Base-by-base conservation (phyloP, 1,140 invertebrate species). In the Rhyacophila brunnea region DNA sequence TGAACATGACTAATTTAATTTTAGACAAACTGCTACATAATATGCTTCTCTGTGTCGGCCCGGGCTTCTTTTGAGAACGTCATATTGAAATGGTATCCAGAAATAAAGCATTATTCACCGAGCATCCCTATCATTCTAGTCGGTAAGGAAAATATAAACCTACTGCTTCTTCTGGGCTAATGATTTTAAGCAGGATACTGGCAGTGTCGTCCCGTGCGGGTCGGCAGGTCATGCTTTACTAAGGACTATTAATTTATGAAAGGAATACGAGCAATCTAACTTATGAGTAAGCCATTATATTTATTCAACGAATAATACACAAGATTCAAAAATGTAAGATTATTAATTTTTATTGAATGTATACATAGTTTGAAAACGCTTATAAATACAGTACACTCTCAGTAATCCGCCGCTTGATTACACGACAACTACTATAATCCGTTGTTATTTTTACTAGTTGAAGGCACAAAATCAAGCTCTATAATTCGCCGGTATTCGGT, bases 11-110 rank as follows among this genome's bases (percentile, higher is more conserved):
- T 45, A 66, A 64, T 70, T 67, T 65, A 58, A 45, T 84, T 87
- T 58, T 79, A 94, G 92, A 93, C 91, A 13, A 85, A 91, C 69
- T 93, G 91, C 67, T 94, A 93, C 76, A 82, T 92, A 56, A 80
- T 97, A 34, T 98, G 95, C 74, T 98, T 92, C 78, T 93, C 92
- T 15, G 86, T 97, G 56, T 87, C 87, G 67, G 90, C 85, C 69
- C 83, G 87, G 51, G 86, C 88, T 63, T 96, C 93, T 1, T 96
- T 87, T 74, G 92, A 95, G 69, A 97, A 98, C 74, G 85, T 97
- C 32, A 75, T 81, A 17, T 87, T 86, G 65, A 96, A 96, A 83
- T 98, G 95, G 95, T 87, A 88, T 70, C 94, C 94, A 13, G 95
- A 97, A 79, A 83, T 97, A 13, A 87, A 89, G 71, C 84, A 93